Evolutionary conservation across 2,113 vertebrate species (phyloP), one percentile per base, ranked within the genome.

Genomic region (Marmota flaviventris): DNA sequence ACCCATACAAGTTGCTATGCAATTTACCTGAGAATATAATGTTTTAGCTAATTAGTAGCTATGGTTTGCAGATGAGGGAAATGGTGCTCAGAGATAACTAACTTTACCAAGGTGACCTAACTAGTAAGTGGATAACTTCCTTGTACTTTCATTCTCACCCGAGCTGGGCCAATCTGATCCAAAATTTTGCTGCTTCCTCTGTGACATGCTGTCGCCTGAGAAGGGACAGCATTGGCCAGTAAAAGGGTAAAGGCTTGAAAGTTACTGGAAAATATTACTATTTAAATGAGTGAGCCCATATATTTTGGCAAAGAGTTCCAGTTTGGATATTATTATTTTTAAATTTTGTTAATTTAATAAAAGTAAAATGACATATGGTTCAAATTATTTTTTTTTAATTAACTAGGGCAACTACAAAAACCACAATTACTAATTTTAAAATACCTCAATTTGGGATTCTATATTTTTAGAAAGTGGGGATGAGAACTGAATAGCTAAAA

Each of bases 381-480:
- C 48, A 96, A 88, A 89, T 91, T 78, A 72, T 9, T 37, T 88
- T 88, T 88, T 27, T 92, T 89, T 83, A 56, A 11, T 84, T 84
- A 94, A 93, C n/a, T 70, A 75, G 22, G n/a, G 4, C 18, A 94
- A 85, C 29, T 37, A 67, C 3, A 77, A 73, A 65, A 85, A 76
- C 16, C 25, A 89, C 14, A 51, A 77, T 95, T 86, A 91, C 13
- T 48, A 65, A 81, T 76, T 94, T 91, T 56, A 37, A 81, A 85
- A 70, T 48, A 88, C 48, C 10, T 88, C 27, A 45, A 27, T 13
- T 93, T 94, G 85, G 81, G 32, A 70, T 70, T 39, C 29, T 93
- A 1, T 63, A 51, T 77, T 83, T 97, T 93, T 77, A 56, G 63
- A 77, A 95, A 87, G 42, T 73, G 53, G 75, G 2, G 11, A n/a